These are phyloP conservation scores for Molossus alvarezi DNA, from an alignment of 2,797 vertebrate genomes.

Conservation along the genomic window DNA sequence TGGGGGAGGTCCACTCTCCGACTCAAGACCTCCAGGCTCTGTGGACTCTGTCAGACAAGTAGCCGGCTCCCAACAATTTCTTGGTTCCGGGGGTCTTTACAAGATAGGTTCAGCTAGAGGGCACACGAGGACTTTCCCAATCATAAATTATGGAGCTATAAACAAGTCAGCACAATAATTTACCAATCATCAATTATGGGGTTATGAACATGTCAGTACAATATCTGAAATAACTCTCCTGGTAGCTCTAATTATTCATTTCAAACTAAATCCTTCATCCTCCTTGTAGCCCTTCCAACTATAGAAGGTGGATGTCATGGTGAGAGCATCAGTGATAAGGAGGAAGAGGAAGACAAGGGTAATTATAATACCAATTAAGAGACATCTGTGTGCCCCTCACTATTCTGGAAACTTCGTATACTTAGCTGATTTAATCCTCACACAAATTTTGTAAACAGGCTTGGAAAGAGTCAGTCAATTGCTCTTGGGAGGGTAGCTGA, in stretches of 20 bases:
- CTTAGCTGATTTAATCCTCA: neutral
- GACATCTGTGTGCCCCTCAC: neutral
- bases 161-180: no score
- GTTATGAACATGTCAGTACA: no score
- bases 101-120: no score
- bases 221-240: constrained; percentile 13
- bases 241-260: neutral
- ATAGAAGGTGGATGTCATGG: neutral
- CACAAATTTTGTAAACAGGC: neutral
- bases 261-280: constrained; percentile 1
- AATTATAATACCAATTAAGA: neutral
- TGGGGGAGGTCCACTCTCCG: no score
- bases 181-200: no score
- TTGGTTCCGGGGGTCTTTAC: no score
- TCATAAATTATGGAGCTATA: no score
- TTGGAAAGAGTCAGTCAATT: neutral
- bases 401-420: neutral
- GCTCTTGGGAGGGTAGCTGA: neutral
- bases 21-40: no score
- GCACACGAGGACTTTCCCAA: no score
- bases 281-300: neutral
- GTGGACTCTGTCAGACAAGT: no score
- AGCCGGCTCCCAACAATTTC: no score
- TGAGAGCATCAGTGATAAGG: neutral
- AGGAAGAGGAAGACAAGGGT: neutral